Evolutionary conservation across 2,113 vertebrate genomes (phyloP).

Genomic region (Rhinolophus sinicus): DNA sequence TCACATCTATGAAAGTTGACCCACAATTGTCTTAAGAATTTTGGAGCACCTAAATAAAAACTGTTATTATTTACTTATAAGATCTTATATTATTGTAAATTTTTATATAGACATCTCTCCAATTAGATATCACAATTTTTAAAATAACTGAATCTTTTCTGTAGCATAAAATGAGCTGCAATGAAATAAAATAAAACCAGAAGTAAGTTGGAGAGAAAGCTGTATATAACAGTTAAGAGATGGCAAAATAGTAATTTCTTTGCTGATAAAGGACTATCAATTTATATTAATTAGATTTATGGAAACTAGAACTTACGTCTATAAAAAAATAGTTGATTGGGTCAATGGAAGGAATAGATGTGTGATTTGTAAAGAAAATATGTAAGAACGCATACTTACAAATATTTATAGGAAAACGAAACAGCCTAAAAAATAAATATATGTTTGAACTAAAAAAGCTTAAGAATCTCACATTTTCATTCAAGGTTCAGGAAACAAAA

Average conservation of each 20-base stretch:
- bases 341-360: not conserved
- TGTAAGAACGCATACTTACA: not conserved
- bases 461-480: not conserved
- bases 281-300: not conserved
- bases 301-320: not conserved
- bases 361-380: not conserved
- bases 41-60: not conserved
- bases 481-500: not conserved
- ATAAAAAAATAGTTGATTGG: not conserved
- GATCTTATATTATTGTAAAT: not conserved
- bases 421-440: not conserved
- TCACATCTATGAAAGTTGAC: not conserved
- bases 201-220: not conserved
- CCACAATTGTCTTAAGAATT: not conserved
- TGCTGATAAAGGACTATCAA: not conserved
- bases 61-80: not conserved
- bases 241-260: not conserved
- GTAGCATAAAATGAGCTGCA: not conserved
- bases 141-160: not conserved
- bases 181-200: not conserved
- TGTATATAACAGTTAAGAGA: not conserved
- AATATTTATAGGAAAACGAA: not conserved
- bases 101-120: not conserved
- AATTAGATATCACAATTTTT: not conserved
- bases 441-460: not conserved